Conservation (phyloP, 2,113 vertebrate species). For the Puma concolor region DNA sequence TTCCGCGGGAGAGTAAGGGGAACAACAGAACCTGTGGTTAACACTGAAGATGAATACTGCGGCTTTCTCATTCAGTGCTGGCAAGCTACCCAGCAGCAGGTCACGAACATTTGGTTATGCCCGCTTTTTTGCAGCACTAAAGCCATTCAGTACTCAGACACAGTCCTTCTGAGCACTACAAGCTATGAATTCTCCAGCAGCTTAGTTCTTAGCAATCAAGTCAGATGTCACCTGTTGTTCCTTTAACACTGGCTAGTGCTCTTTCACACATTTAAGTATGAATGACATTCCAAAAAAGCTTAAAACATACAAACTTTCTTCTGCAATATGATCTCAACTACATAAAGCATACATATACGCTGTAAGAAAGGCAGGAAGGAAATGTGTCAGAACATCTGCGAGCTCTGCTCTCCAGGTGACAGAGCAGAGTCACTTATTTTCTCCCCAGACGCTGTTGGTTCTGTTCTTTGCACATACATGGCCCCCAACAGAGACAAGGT, state of each 20-base stretch:
- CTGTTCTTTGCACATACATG: not conserved
- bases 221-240: not conserved
- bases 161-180: not conserved
- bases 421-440: not conserved
- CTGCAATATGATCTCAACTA: not conserved
- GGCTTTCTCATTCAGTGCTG: not conserved
- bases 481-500: fast-evolving
- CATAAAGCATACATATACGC: not conserved
- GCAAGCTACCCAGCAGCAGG: not conserved
- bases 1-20: not conserved
- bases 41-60: not conserved
- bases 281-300: not conserved
- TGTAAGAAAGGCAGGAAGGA: not conserved
- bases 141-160: not conserved
- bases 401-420: not conserved
- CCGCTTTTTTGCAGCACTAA: not conserved
- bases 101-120: not conserved
- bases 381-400: not conserved
- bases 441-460: not conserved
- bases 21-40: not conserved
- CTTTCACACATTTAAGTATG: not conserved
- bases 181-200: not conserved
- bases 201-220: not conserved
- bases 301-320: not conserved
- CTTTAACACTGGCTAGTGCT: not conserved